phyloP scores from a whole-genome alignment of 2,113 vertebrate species.

The Nipponia nippon region DNA sequence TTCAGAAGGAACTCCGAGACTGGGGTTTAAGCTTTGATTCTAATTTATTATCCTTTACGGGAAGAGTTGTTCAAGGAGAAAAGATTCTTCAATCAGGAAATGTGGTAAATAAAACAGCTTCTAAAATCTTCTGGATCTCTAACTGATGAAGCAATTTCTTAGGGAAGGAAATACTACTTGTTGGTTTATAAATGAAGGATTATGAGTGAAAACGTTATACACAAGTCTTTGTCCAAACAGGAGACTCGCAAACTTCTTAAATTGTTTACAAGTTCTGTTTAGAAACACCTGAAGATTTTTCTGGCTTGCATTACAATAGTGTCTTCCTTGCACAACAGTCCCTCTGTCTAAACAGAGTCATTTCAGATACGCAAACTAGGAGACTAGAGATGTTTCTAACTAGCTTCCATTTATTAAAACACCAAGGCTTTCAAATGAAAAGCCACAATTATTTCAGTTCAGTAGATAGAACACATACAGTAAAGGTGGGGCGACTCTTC shows the following conservation, averaged over 20 bases:
- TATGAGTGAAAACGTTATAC: not conserved
- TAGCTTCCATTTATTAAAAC: not conserved
- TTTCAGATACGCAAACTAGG: not conserved
- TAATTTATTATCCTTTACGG: constrained; percentile 78
- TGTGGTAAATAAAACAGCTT: constrained; percentile 69
- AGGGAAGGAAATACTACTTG: not conserved
- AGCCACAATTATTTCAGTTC: not conserved
- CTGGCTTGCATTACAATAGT: not conserved
- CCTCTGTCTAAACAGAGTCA: not conserved
- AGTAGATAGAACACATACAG: not conserved
- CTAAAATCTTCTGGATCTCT: not conserved
- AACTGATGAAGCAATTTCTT: not conserved
- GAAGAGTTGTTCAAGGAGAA: constrained; percentile 85
- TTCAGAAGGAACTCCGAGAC: constrained; percentile 82
- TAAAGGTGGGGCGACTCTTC: not conserved
- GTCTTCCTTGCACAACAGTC: not conserved
- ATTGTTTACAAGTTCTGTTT: not conserved
- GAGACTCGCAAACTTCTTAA: not conserved
- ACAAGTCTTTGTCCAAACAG: not conserved
- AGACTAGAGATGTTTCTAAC: not conserved
- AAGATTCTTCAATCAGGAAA: constrained; percentile 82
- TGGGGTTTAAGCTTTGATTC: constrained; percentile 92
- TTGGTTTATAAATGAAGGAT: not conserved
- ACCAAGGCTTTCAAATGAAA: not conserved
- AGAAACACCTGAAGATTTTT: not conserved